Evolutionary conservation across 2,113 vertebrate species (phyloP).

Genomic region (Chaetops frenatus): DNA sequence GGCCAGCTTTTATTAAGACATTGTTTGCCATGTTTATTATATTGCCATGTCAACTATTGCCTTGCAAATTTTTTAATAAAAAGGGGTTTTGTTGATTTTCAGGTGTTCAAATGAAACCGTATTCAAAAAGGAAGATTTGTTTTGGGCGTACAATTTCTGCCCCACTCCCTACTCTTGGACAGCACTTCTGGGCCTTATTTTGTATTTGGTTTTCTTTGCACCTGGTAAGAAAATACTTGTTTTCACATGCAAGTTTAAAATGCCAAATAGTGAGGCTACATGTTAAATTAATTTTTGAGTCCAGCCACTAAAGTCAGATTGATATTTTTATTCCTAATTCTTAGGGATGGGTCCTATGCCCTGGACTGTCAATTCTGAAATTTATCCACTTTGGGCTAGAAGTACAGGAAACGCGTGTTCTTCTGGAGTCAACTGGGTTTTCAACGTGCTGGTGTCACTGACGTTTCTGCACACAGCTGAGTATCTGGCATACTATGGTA

Average conservation of each 20-base stretch:
- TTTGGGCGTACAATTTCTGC: conserved; percentile 98
- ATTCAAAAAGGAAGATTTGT: conserved; percentile 75
- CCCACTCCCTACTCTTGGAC: conserved; percentile 93
- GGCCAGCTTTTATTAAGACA: not conserved
- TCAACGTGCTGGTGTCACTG: conserved; percentile 91
- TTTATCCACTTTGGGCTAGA: conserved; percentile 96
- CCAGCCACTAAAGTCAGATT: not conserved
- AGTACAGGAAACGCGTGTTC: conserved; percentile 97
- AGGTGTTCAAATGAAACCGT: conserved; percentile 89
- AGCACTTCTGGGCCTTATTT: conserved; percentile 86
- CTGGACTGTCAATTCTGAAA: conserved; percentile 98
- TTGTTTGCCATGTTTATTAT: not conserved
- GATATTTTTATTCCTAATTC: not conserved
- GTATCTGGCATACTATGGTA: conserved; percentile 95
- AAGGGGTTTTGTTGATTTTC: conserved; percentile 46
- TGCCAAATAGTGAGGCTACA: not conserved
- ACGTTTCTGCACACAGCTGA: conserved; percentile 94
- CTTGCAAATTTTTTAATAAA: not conserved
- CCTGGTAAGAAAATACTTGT: conserved; percentile 76
- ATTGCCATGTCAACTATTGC: not conserved
- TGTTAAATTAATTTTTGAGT: not conserved
- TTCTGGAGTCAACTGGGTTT: conserved; percentile 95
- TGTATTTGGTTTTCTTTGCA: conserved; percentile 91
- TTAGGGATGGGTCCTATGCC: conserved; percentile 97
- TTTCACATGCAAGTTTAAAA: not conserved